These are phyloP conservation scores for Orchestia grillus DNA, from an alignment of 1,140 invertebrate species.

Conservation along the genomic window DNA sequence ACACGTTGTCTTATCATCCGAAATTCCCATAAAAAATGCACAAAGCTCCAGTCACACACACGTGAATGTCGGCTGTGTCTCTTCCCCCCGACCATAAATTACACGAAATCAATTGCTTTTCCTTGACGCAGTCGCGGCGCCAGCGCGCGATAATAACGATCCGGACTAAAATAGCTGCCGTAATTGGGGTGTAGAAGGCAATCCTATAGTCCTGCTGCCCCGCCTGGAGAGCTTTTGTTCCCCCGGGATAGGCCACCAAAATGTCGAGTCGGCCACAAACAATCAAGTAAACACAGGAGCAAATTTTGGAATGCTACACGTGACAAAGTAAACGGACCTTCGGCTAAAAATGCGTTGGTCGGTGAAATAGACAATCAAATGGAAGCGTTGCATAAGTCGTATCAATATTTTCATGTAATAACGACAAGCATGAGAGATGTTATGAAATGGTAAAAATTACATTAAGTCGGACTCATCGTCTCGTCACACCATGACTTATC, in stretches of 20 bases:
- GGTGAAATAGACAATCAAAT: too few species aligned
- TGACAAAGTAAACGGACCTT: too few species aligned
- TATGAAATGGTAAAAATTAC: too few species aligned
- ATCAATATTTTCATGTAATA: too few species aligned
- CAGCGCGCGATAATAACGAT: neutral
- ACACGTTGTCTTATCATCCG: too few species aligned
- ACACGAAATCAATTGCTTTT: neutral
- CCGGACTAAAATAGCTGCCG: neutral
- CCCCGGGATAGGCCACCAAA: neutral
- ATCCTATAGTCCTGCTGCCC: neutral
- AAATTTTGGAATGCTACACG: neutral
- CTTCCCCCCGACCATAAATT: neutral
- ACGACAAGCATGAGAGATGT: too few species aligned
- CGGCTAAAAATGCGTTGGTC: too few species aligned
- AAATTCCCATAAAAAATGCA: too few species aligned
- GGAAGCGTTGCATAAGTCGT: too few species aligned
- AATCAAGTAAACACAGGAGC: neutral
- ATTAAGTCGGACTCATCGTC: too few species aligned
- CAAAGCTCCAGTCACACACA: too few species aligned
- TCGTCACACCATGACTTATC: too few species aligned
- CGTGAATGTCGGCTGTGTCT: neutral
- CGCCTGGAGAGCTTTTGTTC: neutral
- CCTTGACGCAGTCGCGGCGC: neutral
- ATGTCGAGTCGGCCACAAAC: neutral
- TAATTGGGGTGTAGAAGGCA: neutral